A percentile compares a stretch with the other conserved stretches of the same genome.
Evolutionary conservation across 2,888 invertebrate genomes (phyloP).

Genomic region (Acanthoscelides obtectus): DNA sequence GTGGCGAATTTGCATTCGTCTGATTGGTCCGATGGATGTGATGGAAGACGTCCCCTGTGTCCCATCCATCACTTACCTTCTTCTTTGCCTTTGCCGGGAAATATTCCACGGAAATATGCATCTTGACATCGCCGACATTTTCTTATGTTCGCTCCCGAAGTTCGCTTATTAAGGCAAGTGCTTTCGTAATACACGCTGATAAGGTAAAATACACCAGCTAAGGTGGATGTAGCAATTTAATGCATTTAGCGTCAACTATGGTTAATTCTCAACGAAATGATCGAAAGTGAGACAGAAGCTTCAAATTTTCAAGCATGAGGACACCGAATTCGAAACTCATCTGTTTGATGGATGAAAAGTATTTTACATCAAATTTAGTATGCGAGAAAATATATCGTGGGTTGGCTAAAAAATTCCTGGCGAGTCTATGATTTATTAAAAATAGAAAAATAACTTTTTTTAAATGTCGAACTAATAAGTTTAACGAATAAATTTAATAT

Average conservation of each 20-base stretch:
- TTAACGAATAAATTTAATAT: no score
- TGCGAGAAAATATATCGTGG: no score
- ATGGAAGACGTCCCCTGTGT: constrained; percentile 34
- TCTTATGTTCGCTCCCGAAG: not conserved
- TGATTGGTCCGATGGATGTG: constrained; percentile 31
- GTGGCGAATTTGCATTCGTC: constrained; percentile 34
- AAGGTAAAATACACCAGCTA: not conserved
- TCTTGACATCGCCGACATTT: not conserved
- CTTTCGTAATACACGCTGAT: not conserved
- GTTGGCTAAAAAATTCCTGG: no score
- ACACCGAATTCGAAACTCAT: no score
- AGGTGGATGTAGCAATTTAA: not conserved
- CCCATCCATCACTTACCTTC: constrained; percentile 36
- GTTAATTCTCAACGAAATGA: no score
- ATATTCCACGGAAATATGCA: not conserved
- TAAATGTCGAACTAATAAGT: no score
- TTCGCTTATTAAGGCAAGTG: not conserved
- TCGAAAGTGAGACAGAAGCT: no score
- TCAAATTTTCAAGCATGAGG: no score
- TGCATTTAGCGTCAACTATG: not conserved
- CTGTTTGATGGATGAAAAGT: no score
- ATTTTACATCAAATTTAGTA: no score
- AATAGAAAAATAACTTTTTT: no score
- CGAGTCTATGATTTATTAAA: no score
- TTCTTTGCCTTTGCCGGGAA: not conserved